Percentiles rank a stretch among this genome's conserved stretches.
These are phyloP conservation scores for Apotomis turbidana DNA, from an alignment of 2,888 invertebrate genomes.

Conservation along the genomic window DNA sequence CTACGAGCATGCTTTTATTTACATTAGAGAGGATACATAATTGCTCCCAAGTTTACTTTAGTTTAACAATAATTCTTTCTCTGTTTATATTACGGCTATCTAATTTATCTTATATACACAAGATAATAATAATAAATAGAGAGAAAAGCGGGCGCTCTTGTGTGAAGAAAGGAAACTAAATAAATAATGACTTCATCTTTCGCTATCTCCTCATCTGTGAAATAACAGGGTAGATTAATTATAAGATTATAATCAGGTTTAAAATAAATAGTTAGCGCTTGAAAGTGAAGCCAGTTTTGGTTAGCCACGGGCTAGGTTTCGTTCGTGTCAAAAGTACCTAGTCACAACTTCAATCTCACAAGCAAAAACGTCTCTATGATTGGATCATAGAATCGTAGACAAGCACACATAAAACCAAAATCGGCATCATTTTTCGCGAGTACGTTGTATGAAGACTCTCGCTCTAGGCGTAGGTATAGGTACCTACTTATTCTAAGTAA, in stretches of 20 bases:
- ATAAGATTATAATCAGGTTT: neutral
- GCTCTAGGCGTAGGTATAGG: too few species aligned
- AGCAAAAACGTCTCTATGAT: too few species aligned
- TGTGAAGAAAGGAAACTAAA: constrained; percentile 71
- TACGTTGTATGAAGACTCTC: too few species aligned
- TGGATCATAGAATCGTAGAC: too few species aligned
- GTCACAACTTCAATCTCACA: too few species aligned
- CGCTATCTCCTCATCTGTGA: constrained; percentile 62
- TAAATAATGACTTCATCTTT: constrained; percentile 65
- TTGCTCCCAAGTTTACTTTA: constrained; percentile 68
- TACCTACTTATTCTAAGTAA: neutral
- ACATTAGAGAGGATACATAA: constrained; percentile 61
- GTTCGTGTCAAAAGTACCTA: too few species aligned
- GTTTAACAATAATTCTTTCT: constrained; percentile 73
- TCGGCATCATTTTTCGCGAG: too few species aligned
- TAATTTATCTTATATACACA: constrained; percentile 71
- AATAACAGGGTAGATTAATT: constrained; percentile 65
- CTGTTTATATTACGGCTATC: constrained; percentile 74
- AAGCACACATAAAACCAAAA: too few species aligned
- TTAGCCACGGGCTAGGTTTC: too few species aligned
- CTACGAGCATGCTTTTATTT: constrained; percentile 57
- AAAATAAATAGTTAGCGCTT: too few species aligned
- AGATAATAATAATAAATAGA: constrained; percentile 77
- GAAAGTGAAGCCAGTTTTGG: too few species aligned
- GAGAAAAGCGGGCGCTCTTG: constrained; percentile 71